Conservation (phyloP, 2,797 vertebrate genomes). For the Trematomus bernacchii region DNA sequence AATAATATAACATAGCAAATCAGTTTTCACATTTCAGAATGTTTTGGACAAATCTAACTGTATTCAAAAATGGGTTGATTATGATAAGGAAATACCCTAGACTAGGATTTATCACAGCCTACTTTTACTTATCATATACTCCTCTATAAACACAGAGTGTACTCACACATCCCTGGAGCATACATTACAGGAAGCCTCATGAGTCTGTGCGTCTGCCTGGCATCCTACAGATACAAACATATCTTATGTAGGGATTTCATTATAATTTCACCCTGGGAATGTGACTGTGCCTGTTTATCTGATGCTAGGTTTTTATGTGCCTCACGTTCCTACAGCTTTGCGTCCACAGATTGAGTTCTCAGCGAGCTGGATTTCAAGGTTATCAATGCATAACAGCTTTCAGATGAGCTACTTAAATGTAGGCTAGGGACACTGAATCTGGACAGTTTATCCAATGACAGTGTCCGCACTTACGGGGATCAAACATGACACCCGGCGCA, state of each 20-base stretch:
- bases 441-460: constrained; percentile 54
- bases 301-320: constrained; percentile 59
- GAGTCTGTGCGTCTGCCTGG: constrained; percentile 39
- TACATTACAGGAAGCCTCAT: constrained; percentile 42
- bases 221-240: constrained; percentile 33
- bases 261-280: constrained; percentile 61
- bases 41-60: constrained; percentile 1
- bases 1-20: neutral
- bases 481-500: constrained; percentile 39
- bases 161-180: constrained; percentile 36
- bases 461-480: constrained; percentile 43
- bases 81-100: constrained; percentile 20
- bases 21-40: constrained; percentile 1
- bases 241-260: constrained; percentile 58
- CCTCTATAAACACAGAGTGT: constrained; percentile 35
- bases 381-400: constrained; percentile 73
- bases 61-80: constrained; percentile 8
- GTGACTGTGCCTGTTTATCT: constrained; percentile 64
- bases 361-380: constrained; percentile 71
- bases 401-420: constrained; percentile 59
- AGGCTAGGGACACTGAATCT: constrained; percentile 43
- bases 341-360: constrained; percentile 52
- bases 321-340: constrained; percentile 52
- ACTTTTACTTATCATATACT: constrained; percentile 46
- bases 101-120: constrained; percentile 37